These are phyloP conservation scores for Protonemura montana DNA, from an alignment of 2,888 invertebrate species.

Conservation along the genomic window DNA sequence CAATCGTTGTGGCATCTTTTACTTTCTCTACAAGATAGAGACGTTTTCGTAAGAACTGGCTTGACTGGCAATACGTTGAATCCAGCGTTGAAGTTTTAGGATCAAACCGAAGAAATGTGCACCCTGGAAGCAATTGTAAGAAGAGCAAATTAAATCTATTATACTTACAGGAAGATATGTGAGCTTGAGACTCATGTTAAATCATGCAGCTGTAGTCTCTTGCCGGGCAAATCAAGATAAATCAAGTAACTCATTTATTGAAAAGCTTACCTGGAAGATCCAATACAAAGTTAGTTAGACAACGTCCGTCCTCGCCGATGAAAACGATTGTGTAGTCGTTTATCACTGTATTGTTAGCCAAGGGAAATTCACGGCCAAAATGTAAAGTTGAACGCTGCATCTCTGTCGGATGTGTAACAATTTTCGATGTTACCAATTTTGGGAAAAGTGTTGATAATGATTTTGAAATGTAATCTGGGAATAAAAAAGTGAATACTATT, in stretches of 20 bases:
- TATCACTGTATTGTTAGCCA: slow-evolving; percentile 52
- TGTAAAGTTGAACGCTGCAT: neutral
- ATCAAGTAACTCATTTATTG: neutral
- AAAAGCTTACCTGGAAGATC: slow-evolving; percentile 54
- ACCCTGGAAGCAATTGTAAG: slow-evolving; percentile 12
- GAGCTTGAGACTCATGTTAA: no score
- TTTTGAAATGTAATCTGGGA: slow-evolving; percentile 52
- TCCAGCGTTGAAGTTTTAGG: slow-evolving; percentile 15
- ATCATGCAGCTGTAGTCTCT: no score
- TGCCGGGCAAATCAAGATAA: no score
- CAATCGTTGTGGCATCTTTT: slow-evolving; percentile 86
- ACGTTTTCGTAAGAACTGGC: slow-evolving; percentile 77
- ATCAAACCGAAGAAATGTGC: slow-evolving; percentile 43
- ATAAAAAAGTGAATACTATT: neutral
- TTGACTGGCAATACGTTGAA: slow-evolving; percentile 55
- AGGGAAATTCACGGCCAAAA: slow-evolving; percentile 39
- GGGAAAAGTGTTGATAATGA: slow-evolving; percentile 51
- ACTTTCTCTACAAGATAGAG: slow-evolving; percentile 88
- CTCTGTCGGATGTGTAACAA: neutral
- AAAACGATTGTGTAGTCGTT: slow-evolving; percentile 69
- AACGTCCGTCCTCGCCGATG: slow-evolving; percentile 71
- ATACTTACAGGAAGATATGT: neutral
- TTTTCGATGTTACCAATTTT: slow-evolving; percentile 45
- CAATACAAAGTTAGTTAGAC: slow-evolving; percentile 68
- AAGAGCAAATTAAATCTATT: neutral